Base-by-base conservation (phyloP, 2,797 vertebrate species). In the Sciurus vulgaris region DNA sequence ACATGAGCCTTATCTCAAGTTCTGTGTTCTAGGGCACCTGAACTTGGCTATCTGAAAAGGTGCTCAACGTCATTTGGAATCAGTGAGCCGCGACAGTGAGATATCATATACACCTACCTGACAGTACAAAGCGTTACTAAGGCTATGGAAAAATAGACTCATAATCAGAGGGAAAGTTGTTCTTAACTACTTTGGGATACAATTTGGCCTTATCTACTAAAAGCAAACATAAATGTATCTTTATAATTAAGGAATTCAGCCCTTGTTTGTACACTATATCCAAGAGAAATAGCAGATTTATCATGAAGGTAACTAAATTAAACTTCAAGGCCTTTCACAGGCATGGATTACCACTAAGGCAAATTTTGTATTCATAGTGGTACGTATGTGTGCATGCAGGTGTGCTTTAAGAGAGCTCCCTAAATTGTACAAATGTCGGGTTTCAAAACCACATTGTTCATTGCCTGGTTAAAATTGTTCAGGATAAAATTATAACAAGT, bases 271-370 rank as follows among this genome's bases (percentile, higher is more conserved):
- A 85, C 54, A 56, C 24, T 59, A 28, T 51, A 54, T 51, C 38
- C 74, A 76, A 74, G 67, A 93, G 30, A 96, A 69, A 90, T 0
- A 88, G 26, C 54, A 87, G 30, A 54, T 83, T 90, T 94, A n/a
- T 13, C 35, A 95, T 18, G 28, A 91, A 93, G 33, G 2, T 33
- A 76, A 76, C 49, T 13, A 81, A 70, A 77, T 77, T 86, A 78
- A 87, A 4, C 56, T 83, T 61, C 49, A 41, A 38, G 33, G 35
- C 26, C 70, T 89, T 20, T 70, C 56, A 47, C 3, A 85, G 65
- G 41, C 17, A 47, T 61, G 61, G 18, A 82, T 76, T 11, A 2
- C 24, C 86, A 70, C 17, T 10, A 91, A 70, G 24, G 20, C 4
- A 26, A 81, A 83, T 51, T 72, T 84, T 73, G 33, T 35, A 49